Base-by-base conservation (phyloP, 2,113 vertebrate species). In the Lathamus discolor region DNA sequence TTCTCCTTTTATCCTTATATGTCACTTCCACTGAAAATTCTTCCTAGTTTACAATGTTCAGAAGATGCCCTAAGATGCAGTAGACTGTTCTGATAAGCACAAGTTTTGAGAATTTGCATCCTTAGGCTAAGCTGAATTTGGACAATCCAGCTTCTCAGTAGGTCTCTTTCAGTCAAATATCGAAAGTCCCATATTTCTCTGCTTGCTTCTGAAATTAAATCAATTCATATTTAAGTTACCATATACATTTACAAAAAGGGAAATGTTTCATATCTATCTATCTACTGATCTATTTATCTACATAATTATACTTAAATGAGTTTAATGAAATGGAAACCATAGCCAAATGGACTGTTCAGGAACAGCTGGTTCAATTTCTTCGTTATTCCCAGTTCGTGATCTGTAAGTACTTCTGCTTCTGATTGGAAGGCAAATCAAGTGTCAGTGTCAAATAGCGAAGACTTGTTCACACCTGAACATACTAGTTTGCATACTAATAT, bases 401-500 rank as follows among this genome's bases (percentile, higher is more conserved):
- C 39, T 87, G 33, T 86, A 84, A 92, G 23, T 83, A n/a, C 39
- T 92, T 70, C 57, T 77, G 59, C 55, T 82, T 90, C 61, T 86
- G 76, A 90, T 0, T 90, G 87, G 63, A 51, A 92, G 78, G 88
- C 29, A 91, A 95, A 93, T 29, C 83, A 80, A 90, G 39, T 81
- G 87, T n/a, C 90, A 88, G 3, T 75, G 90, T 83, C 88, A 95
- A 94, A 94, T 31, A 79, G 27, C 31, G n/a, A 90, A 94, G 68
- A 94, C 43, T 92, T 61, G 39, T 95, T 96, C 90, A 92, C 92
- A 96, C 91, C 93, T 94, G 90, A 95, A 72, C 64, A 52, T n/a
- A 28, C 66, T 17, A 55, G 73, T 78, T 78, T 95, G 90, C 92
- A 96, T 96, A 77, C 78, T 96, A 95, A 96, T 96, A 90, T 7